Percentiles rank a stretch among this genome's conserved stretches.
These are phyloP conservation scores for Chrysomela aeneicollis DNA, from an alignment of 2,888 invertebrate species.

Conservation along the genomic window DNA sequence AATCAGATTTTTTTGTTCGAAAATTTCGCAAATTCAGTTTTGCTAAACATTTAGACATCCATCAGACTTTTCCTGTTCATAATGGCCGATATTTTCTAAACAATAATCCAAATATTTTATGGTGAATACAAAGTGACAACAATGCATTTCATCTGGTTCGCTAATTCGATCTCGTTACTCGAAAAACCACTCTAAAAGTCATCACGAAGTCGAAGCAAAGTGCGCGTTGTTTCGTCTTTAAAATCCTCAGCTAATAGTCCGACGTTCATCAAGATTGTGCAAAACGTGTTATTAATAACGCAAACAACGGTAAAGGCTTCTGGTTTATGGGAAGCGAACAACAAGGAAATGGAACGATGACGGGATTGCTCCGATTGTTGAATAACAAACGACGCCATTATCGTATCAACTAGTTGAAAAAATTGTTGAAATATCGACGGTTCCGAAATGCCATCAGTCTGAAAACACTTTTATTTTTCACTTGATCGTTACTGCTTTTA, in stretches of 20 bases:
- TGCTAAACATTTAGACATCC: no score
- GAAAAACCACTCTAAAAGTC: constrained; percentile 16
- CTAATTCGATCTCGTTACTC: constrained; percentile 12
- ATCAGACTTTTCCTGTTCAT: no score
- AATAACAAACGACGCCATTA: neutral
- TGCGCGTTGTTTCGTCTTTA: constrained; percentile 16
- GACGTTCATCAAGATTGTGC: constrained; percentile 28
- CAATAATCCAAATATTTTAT: no score
- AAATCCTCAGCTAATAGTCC: constrained; percentile 19
- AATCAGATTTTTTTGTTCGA: no score
- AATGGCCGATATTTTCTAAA: no score
- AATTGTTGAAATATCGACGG: no score
- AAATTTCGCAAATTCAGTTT: no score
- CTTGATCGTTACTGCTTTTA: no score
- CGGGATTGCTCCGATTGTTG: neutral
- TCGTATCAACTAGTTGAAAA: no score
- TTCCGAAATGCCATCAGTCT: no score
- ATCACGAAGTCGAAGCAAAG: constrained; percentile 13
- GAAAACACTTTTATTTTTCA: no score
- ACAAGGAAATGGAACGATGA: neutral
- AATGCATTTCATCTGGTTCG: constrained; percentile 3
- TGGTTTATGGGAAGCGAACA: constrained; percentile 21
- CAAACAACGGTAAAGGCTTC: constrained; percentile 30
- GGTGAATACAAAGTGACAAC: neutral
- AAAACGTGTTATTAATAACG: constrained; percentile 31